Base-by-base conservation (phyloP, 2,888 invertebrate genomes). In the Junonia oenone region DNA sequence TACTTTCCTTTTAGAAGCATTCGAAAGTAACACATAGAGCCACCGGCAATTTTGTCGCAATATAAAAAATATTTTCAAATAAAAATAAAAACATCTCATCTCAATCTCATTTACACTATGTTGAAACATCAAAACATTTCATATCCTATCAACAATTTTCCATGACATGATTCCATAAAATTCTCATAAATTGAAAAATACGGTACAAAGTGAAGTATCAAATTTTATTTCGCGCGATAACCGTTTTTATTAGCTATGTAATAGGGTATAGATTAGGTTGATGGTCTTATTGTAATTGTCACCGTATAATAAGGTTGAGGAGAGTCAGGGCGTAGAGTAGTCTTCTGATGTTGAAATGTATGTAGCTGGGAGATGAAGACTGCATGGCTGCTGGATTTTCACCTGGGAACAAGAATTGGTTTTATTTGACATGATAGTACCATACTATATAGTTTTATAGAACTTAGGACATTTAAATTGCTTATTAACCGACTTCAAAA, bases 331-430 rank as follows among this genome's bases (percentile, higher is more conserved):
- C 73, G 68, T 81, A 69, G 58, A 85, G 56, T 54, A 78, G 64
- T 50, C 67, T 68, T 53, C 72, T 72, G 58, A 78, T 66, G 58
- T 69, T 72, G 53, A 69, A 63, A 54, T 72, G 68, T 46, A 76
- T 76, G 66, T 81, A 84, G 38, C 83, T 88, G 1, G 88, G 81
- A 55, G 93, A 93, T 66, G 93, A 93, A 0, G 89, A 90, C 68
- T 95, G 95, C 95, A 95, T 95, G 8, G 95, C 95, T 17, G 95
- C 95, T 56, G 95, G 95, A 81, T 95, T 95, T 83, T 95, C 95
- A 80, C 95, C 95, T 94, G 91, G 78, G 83, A 75, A 75, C 47
- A 47, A 48, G 22, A 6, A 73, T 33, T 65, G 47, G 47, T 40
- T 46, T 51, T 11, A 40, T 22, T n/a, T n/a, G n/a, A n/a, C n/a